Base-by-base conservation (phyloP, 2,797 vertebrate species). In the Sebastolobus altivelis region DNA sequence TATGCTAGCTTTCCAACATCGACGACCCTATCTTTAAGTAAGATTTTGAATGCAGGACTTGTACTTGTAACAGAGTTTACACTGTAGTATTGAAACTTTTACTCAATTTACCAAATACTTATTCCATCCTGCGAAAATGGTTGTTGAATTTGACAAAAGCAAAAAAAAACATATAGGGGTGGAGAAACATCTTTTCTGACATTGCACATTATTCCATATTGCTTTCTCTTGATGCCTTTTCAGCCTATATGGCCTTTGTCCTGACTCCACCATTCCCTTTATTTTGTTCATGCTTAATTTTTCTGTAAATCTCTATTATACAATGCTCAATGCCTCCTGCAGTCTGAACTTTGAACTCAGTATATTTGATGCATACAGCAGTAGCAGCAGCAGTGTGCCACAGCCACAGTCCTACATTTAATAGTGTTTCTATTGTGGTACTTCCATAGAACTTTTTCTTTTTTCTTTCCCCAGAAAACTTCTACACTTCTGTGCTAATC, bases 401-500 rank as follows among this genome's bases (percentile, higher is more conserved):
- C 60, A 43, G 12, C 59, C 29, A 58, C 1, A 68, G 9, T 62
- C 31, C 35, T 46, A 33, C 56, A 74, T 68, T 65, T 62, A 56
- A 83, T 60, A 63, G 33, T 25, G 18, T 66, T 81, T 74, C 33
- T 73, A 46, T 77, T 58, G 61, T 75, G n/a, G 5, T 70, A 68
- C 54, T 52, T 78, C 49, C 6, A 35, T 43, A 83, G 49, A 90
- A 80, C 77, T 83, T 62, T 83, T 88, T 63, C 56, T 81, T 80
- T 38, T 80, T 92, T 80, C 81, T 61, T 92, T 87, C 75, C 54
- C 46, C 80, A 66, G 80, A 85, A 81, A 93, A 93, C 82, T 92
- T 94, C 83, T 85, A 14, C 80, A 79, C 81, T 89, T 85, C 79
- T 83, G 65, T 72, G 76, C 89, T 86, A 89, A 95, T 95, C 87